Percentiles rank a stretch among this genome's conserved stretches.
These are phyloP conservation scores for Emydura subglobosa DNA, from an alignment of 2,113 vertebrate genomes.

Conservation along the genomic window DNA sequence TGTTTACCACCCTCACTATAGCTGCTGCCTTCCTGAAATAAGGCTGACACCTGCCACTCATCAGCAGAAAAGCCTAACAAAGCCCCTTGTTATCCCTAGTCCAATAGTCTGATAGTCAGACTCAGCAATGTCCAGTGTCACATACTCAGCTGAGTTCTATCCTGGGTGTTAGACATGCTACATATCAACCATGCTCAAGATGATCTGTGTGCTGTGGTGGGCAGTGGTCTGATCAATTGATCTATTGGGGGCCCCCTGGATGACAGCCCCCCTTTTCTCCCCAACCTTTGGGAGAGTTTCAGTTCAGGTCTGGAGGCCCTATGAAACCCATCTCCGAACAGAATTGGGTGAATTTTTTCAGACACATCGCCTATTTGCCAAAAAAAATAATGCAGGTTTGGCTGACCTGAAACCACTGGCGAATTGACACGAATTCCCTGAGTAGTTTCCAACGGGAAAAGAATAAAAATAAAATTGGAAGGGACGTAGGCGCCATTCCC, in stretches of 20 bases:
- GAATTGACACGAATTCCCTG: not conserved
- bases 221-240: not conserved
- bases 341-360: not conserved
- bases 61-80: not conserved
- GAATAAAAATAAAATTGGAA: not conserved
- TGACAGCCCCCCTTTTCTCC: not conserved
- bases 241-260: not conserved
- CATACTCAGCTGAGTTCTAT: not conserved
- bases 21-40: not conserved
- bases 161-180: not conserved
- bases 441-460: no score
- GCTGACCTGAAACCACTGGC: not conserved
- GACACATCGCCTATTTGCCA: not conserved
- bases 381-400: not conserved
- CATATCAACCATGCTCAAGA: not conserved
- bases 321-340: not conserved
- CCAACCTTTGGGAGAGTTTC: not conserved
- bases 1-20: not conserved
- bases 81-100: not conserved
- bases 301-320: not conserved
- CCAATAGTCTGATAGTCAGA: not conserved
- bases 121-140: not conserved
- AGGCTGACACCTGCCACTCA: not conserved
- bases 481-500: not conserved
- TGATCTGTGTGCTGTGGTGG: not conserved